phyloP scores from a whole-genome alignment of 2,888 invertebrate species.

The Cheilosia urbana region DNA sequence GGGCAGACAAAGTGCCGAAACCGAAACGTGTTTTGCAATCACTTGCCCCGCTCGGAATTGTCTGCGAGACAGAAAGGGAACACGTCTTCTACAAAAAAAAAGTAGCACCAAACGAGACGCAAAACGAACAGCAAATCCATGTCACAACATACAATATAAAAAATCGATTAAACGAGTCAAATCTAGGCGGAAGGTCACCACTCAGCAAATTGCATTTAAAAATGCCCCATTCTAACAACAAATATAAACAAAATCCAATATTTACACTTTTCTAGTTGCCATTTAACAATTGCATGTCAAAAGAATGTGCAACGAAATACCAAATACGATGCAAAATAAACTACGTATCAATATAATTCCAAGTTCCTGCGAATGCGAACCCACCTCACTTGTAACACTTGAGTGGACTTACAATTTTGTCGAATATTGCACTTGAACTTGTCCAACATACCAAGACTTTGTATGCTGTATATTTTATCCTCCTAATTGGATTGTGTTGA shows the following conservation, averaged over 20 bases:
- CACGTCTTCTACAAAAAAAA: background rate
- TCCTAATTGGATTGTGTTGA: background rate
- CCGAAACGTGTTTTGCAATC: conserved; percentile 31
- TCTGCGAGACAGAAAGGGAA: conserved; percentile 5
- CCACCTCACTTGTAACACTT: background rate
- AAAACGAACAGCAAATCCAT: conserved; percentile 13
- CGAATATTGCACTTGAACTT: conserved; percentile 41
- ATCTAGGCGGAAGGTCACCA: conserved; percentile 57
- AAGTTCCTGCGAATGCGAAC: too few species aligned
- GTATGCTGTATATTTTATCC: background rate
- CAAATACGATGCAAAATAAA: background rate
- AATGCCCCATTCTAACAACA: background rate
- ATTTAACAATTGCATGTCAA: conserved; percentile 16
- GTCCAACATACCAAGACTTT: conserved; percentile 41
- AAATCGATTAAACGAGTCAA: conserved; percentile 25
- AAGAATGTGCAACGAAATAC: background rate
- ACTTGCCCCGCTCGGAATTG: background rate
- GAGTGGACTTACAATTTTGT: conserved; percentile 22
- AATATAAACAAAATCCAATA: background rate
- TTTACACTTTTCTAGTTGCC: conserved; percentile 16
- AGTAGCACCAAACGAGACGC: background rate
- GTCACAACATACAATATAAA: conserved; percentile 13
- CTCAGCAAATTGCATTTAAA: conserved; percentile 26
- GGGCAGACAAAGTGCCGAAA: background rate
- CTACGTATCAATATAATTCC: too few species aligned